Base-by-base conservation (phyloP, 2,797 vertebrate species). In the Merluccius polli region DNA sequence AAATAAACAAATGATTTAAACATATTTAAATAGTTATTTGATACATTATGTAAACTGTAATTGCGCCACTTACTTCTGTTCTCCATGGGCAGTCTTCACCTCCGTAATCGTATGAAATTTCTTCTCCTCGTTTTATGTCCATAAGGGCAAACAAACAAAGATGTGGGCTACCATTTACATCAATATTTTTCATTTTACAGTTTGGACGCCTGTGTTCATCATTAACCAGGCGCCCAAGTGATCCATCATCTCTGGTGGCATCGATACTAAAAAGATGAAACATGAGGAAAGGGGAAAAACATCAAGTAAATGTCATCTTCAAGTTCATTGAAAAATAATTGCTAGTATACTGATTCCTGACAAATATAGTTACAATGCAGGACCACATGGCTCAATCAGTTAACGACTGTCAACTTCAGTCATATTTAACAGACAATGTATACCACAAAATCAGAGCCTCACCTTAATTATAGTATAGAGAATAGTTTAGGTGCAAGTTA, bases 201-300 rank as follows among this genome's bases (percentile, higher is more conserved):
- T 87, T 84, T 52, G 82, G 83, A 41, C 70, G 29, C 70, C 35
- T 82, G 77, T 86, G 80, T 0, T 82, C 82, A 72, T 88, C 79
- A 80, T 82, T 86, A 1, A 85, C 72, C 0, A 84, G 71, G 5
- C 78, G 59, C 4, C 80, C 80, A 75, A 81, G 72, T 6, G 78
- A 81, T 7, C n/a, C 75, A 79, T 87, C 82, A 33, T 85, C 87
- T 78, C 38, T 73, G 7, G 79, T 76, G 15, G 77, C 81, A 81
- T 83, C 85, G 76, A 86, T 85, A 41, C 80, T 82, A 79, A 65
- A n/a, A n/a, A n/a, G n/a, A n/a, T n/a, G n/a, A n/a, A n/a, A n/a
- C n/a, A n/a, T n/a, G n/a, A n/a, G n/a, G n/a, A n/a, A n/a, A n/a
- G n/a, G n/a, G n/a, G n/a, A n/a, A n/a, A n/a, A n/a, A n/a, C n/a